Evolutionary conservation across 2,113 vertebrate species (phyloP).

Genomic region (Mus musculus): DNA sequence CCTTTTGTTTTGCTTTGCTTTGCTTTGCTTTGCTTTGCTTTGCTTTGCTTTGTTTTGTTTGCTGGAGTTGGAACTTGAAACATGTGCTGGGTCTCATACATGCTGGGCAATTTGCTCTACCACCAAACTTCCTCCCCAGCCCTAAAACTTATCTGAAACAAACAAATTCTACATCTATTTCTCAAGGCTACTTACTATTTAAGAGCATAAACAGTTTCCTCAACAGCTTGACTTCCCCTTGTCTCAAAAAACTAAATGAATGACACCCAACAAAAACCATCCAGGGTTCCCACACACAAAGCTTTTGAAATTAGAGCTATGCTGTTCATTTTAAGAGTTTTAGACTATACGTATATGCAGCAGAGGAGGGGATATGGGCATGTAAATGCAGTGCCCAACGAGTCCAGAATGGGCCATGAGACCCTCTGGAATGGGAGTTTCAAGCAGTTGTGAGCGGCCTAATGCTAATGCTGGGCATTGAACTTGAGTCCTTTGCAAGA

Average conservation of each 20-base stretch:
- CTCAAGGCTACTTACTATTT: neutral
- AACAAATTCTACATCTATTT: constrained; percentile 54
- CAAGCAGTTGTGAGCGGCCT: neutral
- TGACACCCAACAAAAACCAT: neutral
- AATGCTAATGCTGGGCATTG: neutral
- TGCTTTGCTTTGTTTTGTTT: neutral
- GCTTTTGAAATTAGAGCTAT: constrained; percentile 17
- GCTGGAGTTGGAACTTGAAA: neutral
- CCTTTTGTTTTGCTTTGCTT: neutral
- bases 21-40: neutral
- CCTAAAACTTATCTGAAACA: constrained; percentile 21
- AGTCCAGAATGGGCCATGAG: neutral
- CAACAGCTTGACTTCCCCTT: neutral
- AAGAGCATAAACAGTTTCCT: constrained; percentile 23
- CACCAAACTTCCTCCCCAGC: neutral
- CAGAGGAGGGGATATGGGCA: neutral
- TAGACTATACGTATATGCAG: neutral
- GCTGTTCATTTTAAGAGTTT: constrained; percentile 34
- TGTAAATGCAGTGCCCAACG: neutral
- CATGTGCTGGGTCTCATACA: neutral
- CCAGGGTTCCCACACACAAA: neutral
- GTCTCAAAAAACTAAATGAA: neutral
- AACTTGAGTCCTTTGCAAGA: neutral
- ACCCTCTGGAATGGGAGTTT: neutral
- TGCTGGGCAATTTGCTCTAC: neutral